These are phyloP conservation scores for Meteorus cinctellus DNA, from an alignment of 2,888 invertebrate species.

Conservation along the genomic window DNA sequence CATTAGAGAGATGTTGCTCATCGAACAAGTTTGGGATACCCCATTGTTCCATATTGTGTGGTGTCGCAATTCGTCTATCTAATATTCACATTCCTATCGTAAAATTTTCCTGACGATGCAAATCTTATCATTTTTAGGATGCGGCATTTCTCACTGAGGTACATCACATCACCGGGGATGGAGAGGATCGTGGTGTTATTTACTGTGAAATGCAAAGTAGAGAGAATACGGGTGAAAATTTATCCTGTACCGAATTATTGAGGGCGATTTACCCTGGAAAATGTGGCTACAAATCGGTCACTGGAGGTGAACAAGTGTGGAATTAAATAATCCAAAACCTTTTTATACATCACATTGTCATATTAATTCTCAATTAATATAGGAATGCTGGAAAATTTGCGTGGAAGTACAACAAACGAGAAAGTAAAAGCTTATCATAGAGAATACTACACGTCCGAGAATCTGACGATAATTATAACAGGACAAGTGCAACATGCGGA, in stretches of 20 bases:
- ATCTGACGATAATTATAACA: conserved; percentile 87
- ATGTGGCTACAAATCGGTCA: conserved; percentile 89
- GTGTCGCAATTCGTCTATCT: too few species aligned
- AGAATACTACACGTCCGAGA: conserved; percentile 91
- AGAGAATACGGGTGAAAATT: conserved; percentile 86
- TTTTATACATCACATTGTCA: neutral
- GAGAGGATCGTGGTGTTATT: conserved; percentile 94
- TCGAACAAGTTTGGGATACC: too few species aligned
- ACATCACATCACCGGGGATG: conserved; percentile 91
- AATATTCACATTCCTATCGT: neutral
- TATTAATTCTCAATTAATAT: conserved; percentile 6
- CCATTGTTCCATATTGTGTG: too few species aligned
- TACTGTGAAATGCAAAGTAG: conserved; percentile 95
- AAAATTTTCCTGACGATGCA: conserved; percentile 23
- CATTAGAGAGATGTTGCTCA: neutral
- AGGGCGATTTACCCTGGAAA: conserved; percentile 85
- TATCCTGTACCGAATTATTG: conserved; percentile 79
- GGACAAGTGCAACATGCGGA: conserved; percentile 86
- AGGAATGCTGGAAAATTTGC: conserved; percentile 80
- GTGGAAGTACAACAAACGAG: conserved; percentile 85
- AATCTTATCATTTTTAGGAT: conserved; percentile 75
- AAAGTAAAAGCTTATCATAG: conserved; percentile 90
- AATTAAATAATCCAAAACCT: conserved; percentile 8
- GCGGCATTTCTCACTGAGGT: conserved; percentile 91
- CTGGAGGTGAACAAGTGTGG: conserved; percentile 79